Base-by-base conservation (phyloP, 2,113 vertebrate species). In the Indicator maculatus region DNA sequence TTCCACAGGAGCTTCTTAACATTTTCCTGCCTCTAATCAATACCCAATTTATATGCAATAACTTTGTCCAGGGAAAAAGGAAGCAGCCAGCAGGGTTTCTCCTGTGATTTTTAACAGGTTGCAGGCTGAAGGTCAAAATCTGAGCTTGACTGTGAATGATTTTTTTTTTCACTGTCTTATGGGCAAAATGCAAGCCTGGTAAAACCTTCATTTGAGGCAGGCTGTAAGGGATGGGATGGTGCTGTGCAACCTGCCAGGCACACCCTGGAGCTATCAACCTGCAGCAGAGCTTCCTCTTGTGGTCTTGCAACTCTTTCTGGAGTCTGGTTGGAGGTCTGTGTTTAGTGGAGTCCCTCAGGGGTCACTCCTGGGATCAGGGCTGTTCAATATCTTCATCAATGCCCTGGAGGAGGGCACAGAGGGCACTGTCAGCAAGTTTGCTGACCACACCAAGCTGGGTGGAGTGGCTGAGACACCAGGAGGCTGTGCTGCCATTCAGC, bases 121-220 rank as follows among this genome's bases (percentile, higher is more conserved):
- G 56, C 52, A 66, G 75, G 59, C 3, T 83, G 91, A 92, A 92
- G 83, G 91, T 91, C 95, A 90, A 67, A 90, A 67, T 18, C 30
- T 45, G 30, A 45, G 79, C 86, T 93, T 93, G 72, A 79, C 92
- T 93, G 7, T 90, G 94, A 94, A 73, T 89, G 91, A 94, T 93
- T 93, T 94, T 93, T 93, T 23, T 47, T 93, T 95, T 93, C 89
- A 82, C 75, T 88, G 83, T 93, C 88, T 87, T 88, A 5, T 87
- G 89, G 90, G 72, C 74, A 93, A 93, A 96, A 77, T 55, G 74
- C 92, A 86, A 95, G 89, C 90, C 91, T 70, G 77, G 94, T 83
- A 66, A 93, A 93, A 86, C 28, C 52, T 70, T 11, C 5, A 17
- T 66, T 50, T 14, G 2, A 7, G 4, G 41, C 6, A 11, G 64